A percentile compares a stretch with the other conserved stretches of the same genome.
phyloP scores from a whole-genome alignment of 2,797 vertebrate species.

The Streptopelia turtur region DNA sequence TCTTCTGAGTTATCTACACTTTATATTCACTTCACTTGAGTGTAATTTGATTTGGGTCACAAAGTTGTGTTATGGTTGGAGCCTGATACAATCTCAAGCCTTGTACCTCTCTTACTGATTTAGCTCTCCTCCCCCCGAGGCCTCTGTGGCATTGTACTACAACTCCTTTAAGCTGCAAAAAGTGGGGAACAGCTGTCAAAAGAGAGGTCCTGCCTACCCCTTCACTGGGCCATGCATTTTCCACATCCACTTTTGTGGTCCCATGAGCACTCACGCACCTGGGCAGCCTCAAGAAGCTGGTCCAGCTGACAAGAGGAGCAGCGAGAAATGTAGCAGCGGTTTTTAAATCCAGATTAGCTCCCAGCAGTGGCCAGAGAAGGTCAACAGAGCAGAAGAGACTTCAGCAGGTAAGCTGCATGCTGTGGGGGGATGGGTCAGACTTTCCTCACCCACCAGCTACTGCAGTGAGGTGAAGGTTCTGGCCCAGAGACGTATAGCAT shows the following conservation, averaged over 20 bases:
- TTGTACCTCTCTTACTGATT: background rate
- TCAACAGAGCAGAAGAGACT: background rate
- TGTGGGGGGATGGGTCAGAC: background rate
- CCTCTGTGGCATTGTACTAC: background rate
- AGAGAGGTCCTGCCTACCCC: background rate
- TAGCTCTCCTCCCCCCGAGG: background rate
- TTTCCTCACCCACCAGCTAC: accelerated
- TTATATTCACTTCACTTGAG: background rate
- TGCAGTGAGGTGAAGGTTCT: background rate
- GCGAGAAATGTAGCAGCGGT: background rate
- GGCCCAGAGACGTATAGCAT: background rate
- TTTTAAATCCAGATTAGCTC: background rate
- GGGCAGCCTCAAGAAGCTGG: background rate
- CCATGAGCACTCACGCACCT: background rate
- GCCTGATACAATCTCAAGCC: background rate
- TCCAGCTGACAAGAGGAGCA: background rate
- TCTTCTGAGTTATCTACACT: background rate
- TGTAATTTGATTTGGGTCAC: background rate
- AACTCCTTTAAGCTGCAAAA: background rate
- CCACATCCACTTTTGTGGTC: background rate
- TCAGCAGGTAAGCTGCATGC: accelerated
- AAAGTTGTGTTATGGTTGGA: background rate
- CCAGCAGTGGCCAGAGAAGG: background rate
- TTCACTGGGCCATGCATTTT: background rate
- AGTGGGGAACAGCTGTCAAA: background rate